Evolutionary conservation across 2,888 invertebrate genomes (phyloP), one percentile per base, ranked within the genome.

Genomic region (Hydroisotoma schaefferi): DNA sequence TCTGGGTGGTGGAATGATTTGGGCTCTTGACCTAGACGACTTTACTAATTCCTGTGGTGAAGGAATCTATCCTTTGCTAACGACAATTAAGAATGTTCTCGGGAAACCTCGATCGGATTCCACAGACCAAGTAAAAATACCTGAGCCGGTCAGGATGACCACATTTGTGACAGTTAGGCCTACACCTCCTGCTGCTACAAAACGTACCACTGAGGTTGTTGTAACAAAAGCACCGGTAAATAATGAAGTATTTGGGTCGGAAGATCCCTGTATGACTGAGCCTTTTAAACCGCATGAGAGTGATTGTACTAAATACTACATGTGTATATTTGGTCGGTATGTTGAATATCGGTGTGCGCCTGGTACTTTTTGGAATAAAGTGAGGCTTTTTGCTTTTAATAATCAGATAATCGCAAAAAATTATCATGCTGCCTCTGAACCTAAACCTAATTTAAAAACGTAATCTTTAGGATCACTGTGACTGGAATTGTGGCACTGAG

Each of bases 301-400:
- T 4, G 63, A 71, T 43, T 71, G 71, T 38, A 60, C 54, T 6
- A 62, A 62, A 75, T 93, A 90, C 75, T 88, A 87, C 70, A 78
- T 88, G 8, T 93, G 92, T 73, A 85, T 90, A 56, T 86, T 87
- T 73, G 89, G 87, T 22, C 78, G 82, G 53, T 81, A 87, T 25
- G 80, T 84, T 38, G 82, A 85, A 63, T 85, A 88, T 69, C 78
- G 80, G 2, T 93, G 92, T 75, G 88, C 91, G 0, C 77, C 80
- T 18, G 87, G 87, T 0, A 79, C 91, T 0, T 82, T 85, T 70
- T 92, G 91, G 89, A 88, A 88, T 75, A 81, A 83, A 71, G 76
- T 76, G 67, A 27, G 40, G 15, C 15, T n/a, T n/a, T n/a, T n/a
- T n/a, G n/a, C n/a, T n/a, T n/a, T n/a, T n/a, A n/a, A n/a, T n/a